A percentile compares a stretch with the other conserved stretches of the same genome.
phyloP scores from a whole-genome alignment of 2,797 vertebrate genomes.

The Bucorvus abyssinicus region DNA sequence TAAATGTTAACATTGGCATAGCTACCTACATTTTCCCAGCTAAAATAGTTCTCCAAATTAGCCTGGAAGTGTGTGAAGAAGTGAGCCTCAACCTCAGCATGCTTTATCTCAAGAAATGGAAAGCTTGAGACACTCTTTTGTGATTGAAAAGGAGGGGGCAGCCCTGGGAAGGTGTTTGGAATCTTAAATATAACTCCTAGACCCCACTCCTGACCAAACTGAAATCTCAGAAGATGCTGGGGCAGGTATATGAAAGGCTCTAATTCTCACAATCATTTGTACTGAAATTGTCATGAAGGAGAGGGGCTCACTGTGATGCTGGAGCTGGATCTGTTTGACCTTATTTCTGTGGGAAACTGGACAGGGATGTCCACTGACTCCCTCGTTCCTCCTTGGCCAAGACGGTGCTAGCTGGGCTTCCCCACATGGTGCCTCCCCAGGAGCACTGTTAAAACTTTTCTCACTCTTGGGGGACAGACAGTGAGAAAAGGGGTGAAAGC shows the following conservation, averaged over 20 bases:
- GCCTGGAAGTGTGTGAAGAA: not conserved
- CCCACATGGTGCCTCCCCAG: not conserved
- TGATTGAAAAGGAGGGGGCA: not conserved
- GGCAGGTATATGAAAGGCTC: not conserved
- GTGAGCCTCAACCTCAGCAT: not conserved
- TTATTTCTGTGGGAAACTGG: not conserved
- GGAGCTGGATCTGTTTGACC: not conserved
- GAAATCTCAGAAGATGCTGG: not conserved
- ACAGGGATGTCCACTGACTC: not conserved
- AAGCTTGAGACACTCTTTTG: not conserved
- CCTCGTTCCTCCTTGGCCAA: not conserved
- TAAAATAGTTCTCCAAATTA: not conserved
- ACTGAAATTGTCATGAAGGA: not conserved
- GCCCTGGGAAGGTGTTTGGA: not conserved
- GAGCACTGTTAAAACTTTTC: not conserved
- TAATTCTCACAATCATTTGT: not conserved
- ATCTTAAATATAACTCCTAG: not conserved
- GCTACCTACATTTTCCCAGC: not conserved
- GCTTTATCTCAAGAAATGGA: not conserved
- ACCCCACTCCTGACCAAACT: not conserved
- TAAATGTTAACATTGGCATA: not conserved
- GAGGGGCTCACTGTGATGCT: not conserved
- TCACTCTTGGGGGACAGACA: not conserved
- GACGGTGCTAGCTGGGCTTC: not conserved
- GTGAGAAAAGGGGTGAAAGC: not conserved